These are phyloP conservation scores for Gambusia holbrooki DNA, from an alignment of 2,113 vertebrate genomes.

Conservation along the genomic window DNA sequence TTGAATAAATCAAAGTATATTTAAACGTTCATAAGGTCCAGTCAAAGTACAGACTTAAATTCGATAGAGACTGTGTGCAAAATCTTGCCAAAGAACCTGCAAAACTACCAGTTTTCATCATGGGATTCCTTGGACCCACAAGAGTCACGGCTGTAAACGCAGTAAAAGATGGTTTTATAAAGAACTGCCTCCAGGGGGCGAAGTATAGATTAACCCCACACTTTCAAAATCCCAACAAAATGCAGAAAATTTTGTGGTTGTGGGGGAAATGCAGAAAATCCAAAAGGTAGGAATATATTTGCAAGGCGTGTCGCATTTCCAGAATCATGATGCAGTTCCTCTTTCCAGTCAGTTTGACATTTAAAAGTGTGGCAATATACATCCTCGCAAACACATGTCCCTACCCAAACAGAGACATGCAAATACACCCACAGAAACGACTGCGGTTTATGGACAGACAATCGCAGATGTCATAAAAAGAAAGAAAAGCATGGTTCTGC, in stretches of 20 bases:
- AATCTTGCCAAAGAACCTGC: too few species aligned
- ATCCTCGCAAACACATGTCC: background rate
- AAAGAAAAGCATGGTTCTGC: slow-evolving; percentile 7
- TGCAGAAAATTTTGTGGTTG: background rate
- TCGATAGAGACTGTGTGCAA: too few species aligned
- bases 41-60: too few species aligned
- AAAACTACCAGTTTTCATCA: too few species aligned
- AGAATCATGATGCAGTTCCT: background rate
- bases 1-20: too few species aligned
- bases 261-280: background rate
- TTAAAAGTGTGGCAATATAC: background rate
- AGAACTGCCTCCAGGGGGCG: too few species aligned
- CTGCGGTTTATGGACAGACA: slow-evolving; percentile 17
- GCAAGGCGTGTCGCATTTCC: background rate
- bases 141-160: too few species aligned
- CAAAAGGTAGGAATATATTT: background rate
- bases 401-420: background rate
- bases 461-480: background rate
- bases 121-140: too few species aligned
- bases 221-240: background rate
- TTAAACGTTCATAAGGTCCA: too few species aligned
- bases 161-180: too few species aligned
- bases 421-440: background rate
- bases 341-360: background rate
- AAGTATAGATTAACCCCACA: too few species aligned